phyloP scores from a whole-genome alignment of 2,888 invertebrate genomes.

The Caenorhabditis sp. region DNA sequence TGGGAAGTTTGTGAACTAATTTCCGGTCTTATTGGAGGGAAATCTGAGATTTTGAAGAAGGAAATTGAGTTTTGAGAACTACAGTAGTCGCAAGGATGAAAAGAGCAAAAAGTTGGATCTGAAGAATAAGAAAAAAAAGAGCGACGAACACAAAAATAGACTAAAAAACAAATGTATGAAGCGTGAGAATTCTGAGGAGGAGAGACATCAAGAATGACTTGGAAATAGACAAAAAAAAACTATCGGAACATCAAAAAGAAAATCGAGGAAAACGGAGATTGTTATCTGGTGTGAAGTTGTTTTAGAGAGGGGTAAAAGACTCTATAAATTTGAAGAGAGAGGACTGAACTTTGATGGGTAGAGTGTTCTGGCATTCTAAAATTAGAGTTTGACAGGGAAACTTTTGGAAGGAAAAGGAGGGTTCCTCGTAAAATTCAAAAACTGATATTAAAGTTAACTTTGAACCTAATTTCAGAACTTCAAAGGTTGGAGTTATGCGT shows the following conservation, averaged over 20 bases:
- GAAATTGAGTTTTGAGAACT: constrained; percentile 28
- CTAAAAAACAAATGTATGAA: constrained; percentile 35
- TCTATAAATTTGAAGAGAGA: neutral
- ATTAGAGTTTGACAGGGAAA: neutral
- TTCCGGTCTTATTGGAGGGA: neutral
- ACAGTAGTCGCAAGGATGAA: constrained; percentile 31
- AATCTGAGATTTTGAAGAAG: constrained; percentile 25
- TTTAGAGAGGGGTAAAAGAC: neutral
- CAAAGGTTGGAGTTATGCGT: no score
- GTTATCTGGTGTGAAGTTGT: constrained; percentile 3
- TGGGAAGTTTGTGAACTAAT: no score
- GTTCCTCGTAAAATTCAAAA: no score
- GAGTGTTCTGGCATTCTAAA: no score
- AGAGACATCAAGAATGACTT: neutral
- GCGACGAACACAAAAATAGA: constrained; percentile 5
- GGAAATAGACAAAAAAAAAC: neutral
- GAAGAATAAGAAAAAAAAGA: neutral
- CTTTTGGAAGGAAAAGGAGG: neutral
- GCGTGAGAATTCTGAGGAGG: constrained; percentile 4
- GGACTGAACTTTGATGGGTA: no score
- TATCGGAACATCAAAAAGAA: neutral
- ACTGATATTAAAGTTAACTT: no score
- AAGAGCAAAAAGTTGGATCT: neutral
- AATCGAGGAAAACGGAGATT: neutral
- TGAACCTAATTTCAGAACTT: no score